Evolutionary conservation across 1,140 invertebrate genomes (phyloP).

Genomic region (Pectinophora gossypiella): DNA sequence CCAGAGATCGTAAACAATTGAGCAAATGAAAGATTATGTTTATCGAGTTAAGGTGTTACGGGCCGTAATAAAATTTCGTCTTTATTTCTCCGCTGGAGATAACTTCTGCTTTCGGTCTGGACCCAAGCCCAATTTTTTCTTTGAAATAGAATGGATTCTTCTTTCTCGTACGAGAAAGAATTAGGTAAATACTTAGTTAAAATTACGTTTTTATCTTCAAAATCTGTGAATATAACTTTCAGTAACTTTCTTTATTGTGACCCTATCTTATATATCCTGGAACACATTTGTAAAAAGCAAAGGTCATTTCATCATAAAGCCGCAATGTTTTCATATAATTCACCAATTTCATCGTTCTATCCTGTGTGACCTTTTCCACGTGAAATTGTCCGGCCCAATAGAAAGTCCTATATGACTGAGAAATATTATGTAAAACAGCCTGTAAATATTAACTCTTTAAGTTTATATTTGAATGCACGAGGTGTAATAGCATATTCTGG

Average conservation of each 20-base stretch:
- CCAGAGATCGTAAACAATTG: slow-evolving; percentile 53
- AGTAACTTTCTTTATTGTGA: too few relatives aligned
- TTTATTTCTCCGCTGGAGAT: slow-evolving; percentile 41
- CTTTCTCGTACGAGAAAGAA: background rate
- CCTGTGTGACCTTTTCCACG: slow-evolving; percentile 63
- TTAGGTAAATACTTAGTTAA: too few relatives aligned
- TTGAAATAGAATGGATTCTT: background rate
- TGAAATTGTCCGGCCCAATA: slow-evolving; percentile 26
- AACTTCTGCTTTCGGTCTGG: slow-evolving; percentile 34
- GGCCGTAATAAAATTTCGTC: slow-evolving; percentile 57
- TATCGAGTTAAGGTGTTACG: slow-evolving; percentile 67
- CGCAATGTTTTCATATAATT: slow-evolving; percentile 30
- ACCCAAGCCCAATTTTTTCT: background rate
- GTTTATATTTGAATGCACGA: slow-evolving; percentile 20
- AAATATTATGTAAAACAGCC: background rate
- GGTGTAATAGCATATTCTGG: slow-evolving; percentile 37
- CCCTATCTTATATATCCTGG: too few relatives aligned
- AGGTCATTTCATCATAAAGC: too few relatives aligned
- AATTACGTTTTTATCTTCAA: too few relatives aligned
- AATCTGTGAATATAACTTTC: too few relatives aligned
- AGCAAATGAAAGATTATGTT: slow-evolving; percentile 73
- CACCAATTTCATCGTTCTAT: slow-evolving; percentile 54
- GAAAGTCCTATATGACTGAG: background rate
- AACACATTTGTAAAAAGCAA: too few relatives aligned
- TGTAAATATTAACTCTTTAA: slow-evolving; percentile 6